Evolutionary conservation across 35 echinoderm and acorn worm species (phyloP).

Genomic region (Lytechinus variegatus): DNA sequence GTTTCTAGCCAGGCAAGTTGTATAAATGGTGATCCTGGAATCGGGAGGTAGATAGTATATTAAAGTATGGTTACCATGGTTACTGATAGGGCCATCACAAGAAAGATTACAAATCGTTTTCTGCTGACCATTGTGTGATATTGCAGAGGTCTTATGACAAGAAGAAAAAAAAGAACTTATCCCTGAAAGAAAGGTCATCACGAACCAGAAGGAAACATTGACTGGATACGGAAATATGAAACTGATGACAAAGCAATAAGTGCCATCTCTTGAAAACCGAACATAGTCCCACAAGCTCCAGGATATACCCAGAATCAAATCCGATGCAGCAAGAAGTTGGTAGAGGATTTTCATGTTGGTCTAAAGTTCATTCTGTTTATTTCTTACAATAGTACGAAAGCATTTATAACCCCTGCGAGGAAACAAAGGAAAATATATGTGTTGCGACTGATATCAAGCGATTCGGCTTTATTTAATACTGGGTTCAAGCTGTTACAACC

Average conservation of each 20-base stretch:
- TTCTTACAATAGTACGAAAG: not conserved
- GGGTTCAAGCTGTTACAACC: too few relatives aligned
- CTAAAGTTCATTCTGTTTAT: not conserved
- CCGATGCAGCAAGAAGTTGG: not conserved
- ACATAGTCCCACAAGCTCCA: not conserved
- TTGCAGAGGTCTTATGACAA: not conserved
- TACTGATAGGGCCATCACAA: not conserved
- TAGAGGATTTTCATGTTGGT: not conserved
- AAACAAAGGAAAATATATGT: not conserved
- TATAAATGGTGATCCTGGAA: not conserved
- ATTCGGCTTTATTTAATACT: too few relatives aligned
- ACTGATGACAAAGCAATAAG: not conserved
- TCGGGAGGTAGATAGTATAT: not conserved
- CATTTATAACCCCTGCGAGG: not conserved
- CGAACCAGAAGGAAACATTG: not conserved
- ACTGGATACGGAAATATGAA: not conserved
- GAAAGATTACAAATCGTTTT: not conserved
- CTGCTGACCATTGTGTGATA: constrained; percentile 11
- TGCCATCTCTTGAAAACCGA: not conserved
- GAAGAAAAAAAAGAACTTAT: not conserved
- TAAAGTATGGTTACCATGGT: not conserved
- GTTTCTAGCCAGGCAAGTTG: not conserved
- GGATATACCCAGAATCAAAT: constrained; percentile 8
- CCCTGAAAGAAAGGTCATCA: not conserved
- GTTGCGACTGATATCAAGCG: not conserved